Conservation (phyloP, 2,888 invertebrate genomes). For the Exocentrus adspersus region DNA sequence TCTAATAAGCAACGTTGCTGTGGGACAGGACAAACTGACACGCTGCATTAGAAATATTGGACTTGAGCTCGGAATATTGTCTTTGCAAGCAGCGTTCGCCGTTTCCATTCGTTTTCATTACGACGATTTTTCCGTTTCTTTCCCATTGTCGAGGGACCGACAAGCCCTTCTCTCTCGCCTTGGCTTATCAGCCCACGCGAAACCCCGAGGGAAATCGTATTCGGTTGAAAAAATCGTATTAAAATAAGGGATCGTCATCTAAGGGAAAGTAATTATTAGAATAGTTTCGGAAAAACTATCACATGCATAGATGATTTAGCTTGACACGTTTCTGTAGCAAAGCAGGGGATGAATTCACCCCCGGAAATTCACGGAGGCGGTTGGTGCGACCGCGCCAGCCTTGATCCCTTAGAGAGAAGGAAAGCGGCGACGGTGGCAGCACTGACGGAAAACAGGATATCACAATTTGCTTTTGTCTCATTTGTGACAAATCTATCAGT, state of each 20-base stretch:
- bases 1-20: neutral
- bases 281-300: too few relatives aligned
- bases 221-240: slow-evolving; percentile 53
- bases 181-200: slow-evolving; percentile 38
- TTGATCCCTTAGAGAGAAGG: slow-evolving; percentile 4
- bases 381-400: neutral
- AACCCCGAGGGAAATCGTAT: slow-evolving; percentile 54
- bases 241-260: slow-evolving; percentile 50
- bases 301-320: too few relatives aligned
- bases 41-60: slow-evolving; percentile 47
- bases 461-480: slow-evolving; percentile 22
- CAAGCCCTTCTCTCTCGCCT: slow-evolving; percentile 49
- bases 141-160: slow-evolving; percentile 46
- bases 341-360: too few relatives aligned
- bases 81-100: slow-evolving; percentile 49
- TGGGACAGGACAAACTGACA: slow-evolving; percentile 32
- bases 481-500: slow-evolving; percentile 18
- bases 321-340: too few relatives aligned
- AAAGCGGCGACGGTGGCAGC: too few relatives aligned
- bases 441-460: slow-evolving; percentile 21
- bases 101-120: slow-evolving; percentile 57
- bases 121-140: slow-evolving; percentile 54
- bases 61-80: slow-evolving; percentile 52
- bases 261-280: slow-evolving; percentile 47
- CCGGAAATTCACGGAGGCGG: slow-evolving; percentile 4